Percentiles rank a stretch among this genome's conserved stretches.
Evolutionary conservation across 1,140 invertebrate species (phyloP).

Genomic region (Drosophila pruinosa): DNA sequence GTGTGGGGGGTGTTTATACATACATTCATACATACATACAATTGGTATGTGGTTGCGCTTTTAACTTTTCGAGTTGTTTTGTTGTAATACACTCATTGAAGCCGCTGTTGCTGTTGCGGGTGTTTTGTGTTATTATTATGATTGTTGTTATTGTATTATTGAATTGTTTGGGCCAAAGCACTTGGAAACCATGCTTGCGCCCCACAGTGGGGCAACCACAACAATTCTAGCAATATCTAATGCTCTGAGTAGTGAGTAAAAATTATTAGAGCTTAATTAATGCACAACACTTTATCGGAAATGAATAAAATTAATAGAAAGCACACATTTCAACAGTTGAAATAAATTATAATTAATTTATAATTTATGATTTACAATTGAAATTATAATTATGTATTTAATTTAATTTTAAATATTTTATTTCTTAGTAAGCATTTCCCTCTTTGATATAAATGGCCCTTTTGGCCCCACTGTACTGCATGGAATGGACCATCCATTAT

Average conservation of each 20-base stretch:
- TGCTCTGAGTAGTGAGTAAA: no score
- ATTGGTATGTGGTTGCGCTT: constrained; percentile 48
- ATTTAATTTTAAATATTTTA: no score
- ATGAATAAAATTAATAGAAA: no score
- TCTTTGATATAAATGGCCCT: not conserved
- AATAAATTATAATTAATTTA: no score
- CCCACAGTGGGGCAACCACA: constrained; percentile 42
- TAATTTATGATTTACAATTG: no score
- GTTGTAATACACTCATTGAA: constrained; percentile 60
- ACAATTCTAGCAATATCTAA: not conserved
- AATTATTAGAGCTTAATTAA: no score
- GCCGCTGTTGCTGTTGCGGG: constrained; percentile 54
- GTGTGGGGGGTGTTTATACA: constrained; percentile 4
- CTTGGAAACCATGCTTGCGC: constrained; percentile 49
- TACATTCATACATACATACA: constrained; percentile 15
- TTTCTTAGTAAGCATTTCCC: not conserved
- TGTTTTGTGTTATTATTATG: constrained; percentile 80
- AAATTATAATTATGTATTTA: no score
- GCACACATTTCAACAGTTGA: no score
- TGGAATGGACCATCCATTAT: constrained; percentile 52
- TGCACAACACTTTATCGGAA: no score
- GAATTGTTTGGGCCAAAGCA: constrained; percentile 81
- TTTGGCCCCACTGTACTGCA: constrained; percentile 35
- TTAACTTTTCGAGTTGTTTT: constrained; percentile 37
- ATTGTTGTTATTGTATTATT: constrained; percentile 82